Conservation (phyloP, 2,797 vertebrate species). For the Vultur gryphus region DNA sequence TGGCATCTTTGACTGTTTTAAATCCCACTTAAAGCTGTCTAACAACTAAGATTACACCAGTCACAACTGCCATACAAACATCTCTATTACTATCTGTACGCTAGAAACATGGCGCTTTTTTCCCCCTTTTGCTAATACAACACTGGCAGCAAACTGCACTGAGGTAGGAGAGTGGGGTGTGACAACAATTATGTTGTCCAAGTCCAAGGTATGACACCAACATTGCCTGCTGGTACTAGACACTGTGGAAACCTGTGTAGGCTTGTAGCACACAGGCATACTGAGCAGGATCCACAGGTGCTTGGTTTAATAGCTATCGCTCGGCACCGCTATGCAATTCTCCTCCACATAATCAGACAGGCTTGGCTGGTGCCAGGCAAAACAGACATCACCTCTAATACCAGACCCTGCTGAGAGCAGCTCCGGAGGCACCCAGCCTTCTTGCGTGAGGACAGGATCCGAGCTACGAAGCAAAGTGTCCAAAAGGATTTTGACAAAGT, state of each 20-base stretch:
- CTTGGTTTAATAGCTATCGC: neutral
- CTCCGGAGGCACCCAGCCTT: neutral
- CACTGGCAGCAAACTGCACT: neutral
- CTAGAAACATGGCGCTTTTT: neutral
- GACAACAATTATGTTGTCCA: neutral
- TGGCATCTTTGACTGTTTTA: slow-evolving; percentile 19
- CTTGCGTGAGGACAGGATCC: neutral
- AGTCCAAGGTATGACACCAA: neutral
- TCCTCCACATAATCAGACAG: neutral
- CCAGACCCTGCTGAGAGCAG: neutral
- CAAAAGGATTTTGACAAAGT: neutral
- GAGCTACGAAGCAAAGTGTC: neutral
- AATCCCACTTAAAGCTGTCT: slow-evolving; percentile 20
- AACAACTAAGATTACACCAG: slow-evolving; percentile 10
- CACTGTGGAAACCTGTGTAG: neutral
- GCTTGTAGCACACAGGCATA: slow-evolving; percentile 1
- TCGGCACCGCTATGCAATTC: neutral
- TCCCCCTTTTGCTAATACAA: neutral
- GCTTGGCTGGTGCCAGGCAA: neutral
- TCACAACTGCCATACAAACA: neutral
- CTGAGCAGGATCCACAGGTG: slow-evolving; percentile 7
- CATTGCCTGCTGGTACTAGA: neutral
- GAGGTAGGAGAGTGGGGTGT: neutral
- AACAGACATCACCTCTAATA: neutral
- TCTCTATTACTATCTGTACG: neutral